Base-by-base conservation (phyloP, 1,140 invertebrate genomes). In the Adelges cooleyi region DNA sequence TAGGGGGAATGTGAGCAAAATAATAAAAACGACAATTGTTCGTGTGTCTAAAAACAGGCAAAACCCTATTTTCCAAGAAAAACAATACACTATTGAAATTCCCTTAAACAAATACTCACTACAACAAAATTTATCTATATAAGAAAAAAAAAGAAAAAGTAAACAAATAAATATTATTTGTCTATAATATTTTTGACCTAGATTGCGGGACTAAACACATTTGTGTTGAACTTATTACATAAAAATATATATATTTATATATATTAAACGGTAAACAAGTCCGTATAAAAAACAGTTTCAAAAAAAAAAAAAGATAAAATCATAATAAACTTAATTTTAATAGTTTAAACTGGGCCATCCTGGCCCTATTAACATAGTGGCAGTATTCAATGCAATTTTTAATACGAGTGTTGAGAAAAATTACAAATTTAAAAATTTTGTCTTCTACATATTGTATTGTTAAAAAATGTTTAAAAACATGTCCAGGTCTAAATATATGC, bases 91-190 rank as follows among this genome's bases (percentile, higher is more conserved):
- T 59, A 29, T 25, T 48, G 53, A 62, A 62, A 62, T 62, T 46
- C 42, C 40, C 40, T 62, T 62, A 62, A 62, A 62, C n/a, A 48
- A 62, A 46, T 46, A 46, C 40, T 46, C 33, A 25, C 42, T 62
- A 62, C 42, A 62, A 62, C 62, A 56, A 33, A 38, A 67, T 66
- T 53, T 66, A 44, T 66, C 49, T 53, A 52, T 42, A 67, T 29
- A 67, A 38, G 29, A 42, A 66, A 33, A 67, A 33, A 33, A 33
- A 33, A 67, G 23, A 46, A 56, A 66, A 56, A 54, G 18, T 42
- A 51, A 54, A 51, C 38, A 40, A 52, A 53, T 38, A 23, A 62
- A 29, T 51, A 40, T 66, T 66, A 53, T 56, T 66, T 33, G 22
- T n/a, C 38, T 59, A 66, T 40, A 29, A 54, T 54, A 66, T 52